Evolutionary conservation across 2,888 invertebrate genomes (phyloP), one percentile per base, ranked within the genome.

Genomic region (Dusona sp.): DNA sequence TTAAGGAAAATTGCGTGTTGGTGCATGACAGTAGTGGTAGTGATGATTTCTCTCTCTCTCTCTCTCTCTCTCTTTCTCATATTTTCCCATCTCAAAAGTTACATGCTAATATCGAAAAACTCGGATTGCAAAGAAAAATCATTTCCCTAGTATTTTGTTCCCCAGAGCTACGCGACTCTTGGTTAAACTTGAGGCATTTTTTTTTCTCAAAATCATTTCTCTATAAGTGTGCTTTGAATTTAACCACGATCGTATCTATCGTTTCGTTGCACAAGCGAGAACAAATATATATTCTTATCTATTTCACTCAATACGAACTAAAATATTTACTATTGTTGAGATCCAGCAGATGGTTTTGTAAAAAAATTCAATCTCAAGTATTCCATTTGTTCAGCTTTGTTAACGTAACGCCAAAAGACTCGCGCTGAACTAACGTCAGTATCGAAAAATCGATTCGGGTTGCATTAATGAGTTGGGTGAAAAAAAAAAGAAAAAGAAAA

Each of bases 221-320:
- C 38, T 36, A 45, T 36, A 16, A 1, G n/a, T 51, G 25, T 79
- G 36, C 45, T 79, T 51, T 74, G 51, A 48, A 48, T 57, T 33
- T 57, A 57, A 33, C 57, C 51, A 73, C 25, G 54, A 51, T 45
- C 61, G 19, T 48, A 48, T 74, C 57, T 16, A 25, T 61, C 54
- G 65, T 73, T 85, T 82, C 75, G 82, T 79, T 83, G 82, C 82
- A 83, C 74, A 79, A 82, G 36, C 70, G 75, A 61, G 51, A 78
- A 83, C 38, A 70, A 72, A 73, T 33, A 9, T 29, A 33, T 72
- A 8, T 38, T 57, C 25, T 2, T 19, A 19, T 19, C 11, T 19
- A 61, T 25, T 57, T 38, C 36, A 13, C 29, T 8, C 8, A 42
- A 57, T n/a, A 57, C 13, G 57, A 57, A 54, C 22, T 13, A 29